A percentile compares a stretch with the other conserved stretches of the same genome.
phyloP scores from a whole-genome alignment of 2,797 vertebrate species.

The Octomys mimax region DNA sequence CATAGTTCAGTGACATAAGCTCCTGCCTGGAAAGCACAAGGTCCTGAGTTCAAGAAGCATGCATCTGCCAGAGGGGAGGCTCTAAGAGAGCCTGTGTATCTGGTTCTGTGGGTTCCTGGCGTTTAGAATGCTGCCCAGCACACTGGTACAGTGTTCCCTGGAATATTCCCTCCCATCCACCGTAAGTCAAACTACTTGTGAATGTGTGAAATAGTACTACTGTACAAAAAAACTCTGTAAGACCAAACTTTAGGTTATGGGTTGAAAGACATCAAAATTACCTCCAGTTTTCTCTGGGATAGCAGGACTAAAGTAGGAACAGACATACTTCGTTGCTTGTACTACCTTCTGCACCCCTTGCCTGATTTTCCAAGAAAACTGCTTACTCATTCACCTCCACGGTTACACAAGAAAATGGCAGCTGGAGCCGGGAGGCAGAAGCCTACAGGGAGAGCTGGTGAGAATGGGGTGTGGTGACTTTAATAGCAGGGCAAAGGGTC shows the following conservation, averaged over 20 bases:
- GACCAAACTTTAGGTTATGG: neutral
- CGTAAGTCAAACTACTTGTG: neutral
- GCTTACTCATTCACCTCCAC: conserved; percentile 46
- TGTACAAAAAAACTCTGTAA: neutral
- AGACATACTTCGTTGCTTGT: too few species aligned
- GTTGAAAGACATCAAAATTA: neutral
- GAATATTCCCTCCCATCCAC: neutral
- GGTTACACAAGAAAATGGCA: conserved; percentile 41
- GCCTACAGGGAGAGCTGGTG: neutral
- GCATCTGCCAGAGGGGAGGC: neutral
- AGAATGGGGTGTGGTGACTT: conserved; percentile 24
- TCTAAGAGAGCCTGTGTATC: neutral
- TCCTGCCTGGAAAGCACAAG: too few species aligned
- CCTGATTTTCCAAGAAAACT: conserved; percentile 49
- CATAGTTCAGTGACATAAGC: too few species aligned
- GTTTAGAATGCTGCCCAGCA: neutral
- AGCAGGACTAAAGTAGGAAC: neutral
- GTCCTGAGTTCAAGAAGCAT: neutral
- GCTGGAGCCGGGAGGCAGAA: conserved; percentile 11
- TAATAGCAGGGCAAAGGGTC: conserved; percentile 40
- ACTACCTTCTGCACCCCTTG: neutral
- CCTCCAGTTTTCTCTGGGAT: neutral
- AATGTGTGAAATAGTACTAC: neutral
- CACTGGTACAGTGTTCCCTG: neutral
- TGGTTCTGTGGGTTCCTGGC: neutral